These are phyloP conservation scores for Carapus acus DNA, from an alignment of 2,797 vertebrate species.

Conservation along the genomic window DNA sequence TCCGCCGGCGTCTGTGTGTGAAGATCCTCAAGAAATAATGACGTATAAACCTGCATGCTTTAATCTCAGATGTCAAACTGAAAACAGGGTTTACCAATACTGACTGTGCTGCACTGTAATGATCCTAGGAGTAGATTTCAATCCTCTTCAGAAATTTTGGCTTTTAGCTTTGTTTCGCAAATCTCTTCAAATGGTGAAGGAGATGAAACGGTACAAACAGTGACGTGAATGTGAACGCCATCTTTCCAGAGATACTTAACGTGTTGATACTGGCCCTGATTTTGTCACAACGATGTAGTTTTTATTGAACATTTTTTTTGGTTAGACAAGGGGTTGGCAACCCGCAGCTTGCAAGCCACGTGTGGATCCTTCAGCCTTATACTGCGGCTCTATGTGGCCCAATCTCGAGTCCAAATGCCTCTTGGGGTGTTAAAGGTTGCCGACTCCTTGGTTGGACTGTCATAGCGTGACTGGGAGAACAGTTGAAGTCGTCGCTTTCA, in stretches of 20 bases:
- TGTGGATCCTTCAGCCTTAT: no score
- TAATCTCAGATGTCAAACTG: constrained; percentile 36
- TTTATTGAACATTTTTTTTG: no score
- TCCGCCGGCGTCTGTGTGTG: background rate
- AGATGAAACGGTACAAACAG: constrained; percentile 1
- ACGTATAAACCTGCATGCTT: constrained; percentile 23
- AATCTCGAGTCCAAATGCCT: no score
- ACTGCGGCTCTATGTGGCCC: no score
- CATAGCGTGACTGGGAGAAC: no score
- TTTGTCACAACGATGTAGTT: no score
- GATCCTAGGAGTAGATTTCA: constrained; percentile 7
- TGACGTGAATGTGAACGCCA: background rate
- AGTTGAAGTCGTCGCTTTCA: no score
- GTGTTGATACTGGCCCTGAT: no score
- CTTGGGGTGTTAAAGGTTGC: no score
- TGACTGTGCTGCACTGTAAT: background rate
- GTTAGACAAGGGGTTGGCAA: no score
- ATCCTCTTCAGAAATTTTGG: constrained; percentile 3
- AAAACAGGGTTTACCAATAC: constrained; percentile 42
- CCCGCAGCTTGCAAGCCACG: no score
- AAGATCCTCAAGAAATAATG: constrained; percentile 1
- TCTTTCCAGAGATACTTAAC: background rate
- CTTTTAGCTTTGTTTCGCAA: background rate
- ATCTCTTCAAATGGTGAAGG: background rate
- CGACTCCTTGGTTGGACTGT: no score